phyloP scores from a whole-genome alignment of 2,888 invertebrate species.

The Platycnemis pennipes region DNA sequence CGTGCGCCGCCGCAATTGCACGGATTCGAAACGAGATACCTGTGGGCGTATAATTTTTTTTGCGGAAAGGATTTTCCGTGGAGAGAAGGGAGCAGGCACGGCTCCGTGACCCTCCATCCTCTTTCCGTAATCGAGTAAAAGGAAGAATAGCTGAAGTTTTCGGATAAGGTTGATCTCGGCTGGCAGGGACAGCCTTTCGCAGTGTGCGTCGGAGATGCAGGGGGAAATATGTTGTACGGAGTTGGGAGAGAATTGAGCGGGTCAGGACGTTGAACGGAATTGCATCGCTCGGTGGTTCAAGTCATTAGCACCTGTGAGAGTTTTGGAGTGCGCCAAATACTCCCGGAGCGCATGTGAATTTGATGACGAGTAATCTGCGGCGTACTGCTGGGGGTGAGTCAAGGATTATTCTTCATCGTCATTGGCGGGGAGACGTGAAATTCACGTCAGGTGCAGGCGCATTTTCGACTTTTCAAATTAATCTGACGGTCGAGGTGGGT shows the following conservation, averaged over 20 bases:
- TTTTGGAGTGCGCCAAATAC: background rate
- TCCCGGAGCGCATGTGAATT: background rate
- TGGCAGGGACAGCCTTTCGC: too few species aligned
- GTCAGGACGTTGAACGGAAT: background rate
- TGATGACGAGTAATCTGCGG: background rate
- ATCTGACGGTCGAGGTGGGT: background rate
- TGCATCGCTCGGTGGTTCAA: background rate
- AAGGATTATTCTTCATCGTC: background rate
- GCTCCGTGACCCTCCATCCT: too few species aligned
- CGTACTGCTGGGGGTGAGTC: too few species aligned
- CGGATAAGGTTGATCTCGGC: background rate
- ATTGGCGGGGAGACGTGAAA: background rate
- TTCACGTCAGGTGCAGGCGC: background rate
- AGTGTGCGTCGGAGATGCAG: too few species aligned
- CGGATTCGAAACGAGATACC: too few species aligned
- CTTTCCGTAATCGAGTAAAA: too few species aligned
- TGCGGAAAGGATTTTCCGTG: too few species aligned
- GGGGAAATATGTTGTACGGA: background rate
- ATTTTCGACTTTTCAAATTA: background rate
- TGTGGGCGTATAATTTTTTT: too few species aligned
- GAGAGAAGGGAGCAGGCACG: too few species aligned
- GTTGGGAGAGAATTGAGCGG: background rate
- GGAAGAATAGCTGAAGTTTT: background rate
- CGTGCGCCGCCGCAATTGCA: too few species aligned
- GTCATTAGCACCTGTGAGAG: conserved; percentile 21